Evolutionary conservation across 1,140 invertebrate species (phyloP), one percentile per base, ranked within the genome.

Genomic region (Rhyzopertha dominica): DNA sequence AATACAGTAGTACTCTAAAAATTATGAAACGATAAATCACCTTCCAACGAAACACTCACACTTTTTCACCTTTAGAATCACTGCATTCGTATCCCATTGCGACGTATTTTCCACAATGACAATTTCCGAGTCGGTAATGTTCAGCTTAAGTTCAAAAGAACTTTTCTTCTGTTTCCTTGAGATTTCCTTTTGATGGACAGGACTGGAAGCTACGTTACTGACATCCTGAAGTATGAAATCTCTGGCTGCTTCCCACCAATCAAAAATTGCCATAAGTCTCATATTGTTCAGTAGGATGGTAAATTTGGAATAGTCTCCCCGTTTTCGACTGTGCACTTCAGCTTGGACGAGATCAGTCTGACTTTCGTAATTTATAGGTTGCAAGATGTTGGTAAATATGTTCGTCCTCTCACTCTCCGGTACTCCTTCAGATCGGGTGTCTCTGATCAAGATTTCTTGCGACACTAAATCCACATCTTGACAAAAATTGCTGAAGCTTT

Each of bases 201-300:
- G 53, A 58, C 53, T 60, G 2, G 40, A 13, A 9, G 47, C 42
- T 8, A 56, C 43, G 19, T 60, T 53, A 2, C 61, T 54, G n/a
- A 63, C 56, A 39, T 66, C 52, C 55, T 65, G 63, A 44, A 71
- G 65, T 13, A 98, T 72, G 66, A 95, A 98, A 53, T 91, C 81
- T 53, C 80, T 79, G 0, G 90, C 77, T 8, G 82, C 78, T 61
- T 93, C 81, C 79, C 95, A 85, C 89, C 94, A 98, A 67, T 96
- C 92, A 53, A 96, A 73, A 32, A 97, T 85, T 0, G 89, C 85
- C 76, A 97, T 93, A 4, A 98, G 68, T 34, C 94, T 75, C 90
- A 98, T 95, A 62, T 95, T 95, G 64, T 97, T 95, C 2, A 98
- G 71, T 13, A 98, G 69, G 40, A 98, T 82, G 1, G 92, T 96